A percentile compares a stretch with the other conserved stretches of the same genome.
Evolutionary conservation across 1,140 invertebrate species (phyloP).

Genomic region (Thalassaphorura encarpata): DNA sequence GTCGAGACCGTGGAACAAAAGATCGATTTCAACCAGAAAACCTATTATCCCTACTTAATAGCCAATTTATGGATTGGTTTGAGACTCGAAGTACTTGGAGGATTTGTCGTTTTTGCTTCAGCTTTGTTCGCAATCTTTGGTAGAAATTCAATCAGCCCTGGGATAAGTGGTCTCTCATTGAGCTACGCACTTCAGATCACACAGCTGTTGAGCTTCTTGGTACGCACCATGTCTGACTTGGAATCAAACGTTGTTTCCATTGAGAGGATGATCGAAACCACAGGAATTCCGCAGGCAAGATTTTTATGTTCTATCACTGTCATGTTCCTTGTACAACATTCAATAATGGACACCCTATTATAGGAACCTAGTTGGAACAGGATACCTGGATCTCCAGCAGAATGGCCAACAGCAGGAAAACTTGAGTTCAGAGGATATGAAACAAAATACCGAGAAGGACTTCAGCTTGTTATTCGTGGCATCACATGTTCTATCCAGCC

Average conservation of each 20-base stretch:
- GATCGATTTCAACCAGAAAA: constrained; percentile 79
- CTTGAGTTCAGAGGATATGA: constrained; percentile 39
- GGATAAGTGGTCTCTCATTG: constrained; percentile 76
- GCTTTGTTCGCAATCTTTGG: constrained; percentile 74
- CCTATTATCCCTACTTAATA: constrained; percentile 76
- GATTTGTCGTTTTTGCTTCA: constrained; percentile 79
- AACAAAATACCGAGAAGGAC: constrained; percentile 35
- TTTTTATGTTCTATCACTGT: constrained; percentile 67
- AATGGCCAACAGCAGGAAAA: constrained; percentile 34
- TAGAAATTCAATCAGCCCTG: constrained; percentile 54
- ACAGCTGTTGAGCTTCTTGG: constrained; percentile 48
- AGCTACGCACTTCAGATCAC: constrained; percentile 70
- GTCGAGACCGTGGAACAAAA: constrained; percentile 68
- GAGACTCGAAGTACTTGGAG: constrained; percentile 88
- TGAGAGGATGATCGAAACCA: constrained; percentile 52
- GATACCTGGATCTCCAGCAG: constrained; percentile 40
- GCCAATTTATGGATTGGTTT: constrained; percentile 54
- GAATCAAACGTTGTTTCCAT: constrained; percentile 56
- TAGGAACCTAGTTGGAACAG: constrained; percentile 43
- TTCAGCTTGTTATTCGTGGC: constrained; percentile 39
- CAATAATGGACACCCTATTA: constrained; percentile 22
- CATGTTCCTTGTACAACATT: constrained; percentile 39
- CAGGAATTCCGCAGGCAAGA: too few species aligned
- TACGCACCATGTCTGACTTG: constrained; percentile 50
- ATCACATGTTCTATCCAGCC: constrained; percentile 37